Base-by-base conservation (phyloP, 2,888 invertebrate species). In the Plagodis pulveraria region DNA sequence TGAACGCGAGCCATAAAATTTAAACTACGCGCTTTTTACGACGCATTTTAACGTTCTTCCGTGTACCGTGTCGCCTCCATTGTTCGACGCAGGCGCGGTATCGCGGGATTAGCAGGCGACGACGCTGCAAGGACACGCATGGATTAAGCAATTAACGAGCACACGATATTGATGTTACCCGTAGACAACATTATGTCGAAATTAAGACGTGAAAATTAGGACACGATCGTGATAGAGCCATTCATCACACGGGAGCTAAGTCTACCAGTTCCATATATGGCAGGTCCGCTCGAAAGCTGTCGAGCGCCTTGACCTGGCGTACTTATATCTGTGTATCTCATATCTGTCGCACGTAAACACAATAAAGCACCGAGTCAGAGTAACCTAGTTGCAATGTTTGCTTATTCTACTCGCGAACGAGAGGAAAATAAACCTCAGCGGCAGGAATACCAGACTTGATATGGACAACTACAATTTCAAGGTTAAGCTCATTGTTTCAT, bases 261-360 rank as follows among this genome's bases (percentile, higher is more conserved):
- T 81, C 74, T 75, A 77, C 78, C 75, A 77, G 76, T 73, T 77
- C 89, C 89, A 81, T 91, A 86, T 89, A 88, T 78, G 84, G 86
- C 69, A 73, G 76, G 77, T 73, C 65, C 77, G 71, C 79, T 89
- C 83, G 91, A 91, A 91, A 91, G 91, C 90, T 87, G 88, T 82
- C 78, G 81, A 82, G 72, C 84, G 86, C 91, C 91, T 92, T 91
- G 91, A 91, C 91, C 90, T 76, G 84, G 65, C 77, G 78, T 77
- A 22, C 22, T 22, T 22, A 74, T 84, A 82, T 82, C 78, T 81
- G 81, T 84, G 80, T 88, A 87, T 89, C 89, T 88, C 85, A 87
- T 89, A 90, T 90, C 88, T 86, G 83, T 82, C 80, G 85, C 91
- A 91, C 91, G 91, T 91, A 90, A 86, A 89, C 77, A 90, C 86